Percentiles rank a stretch among this genome's conserved stretches.
These are phyloP conservation scores for Drosophila equinoxialis DNA, from an alignment of 1,140 invertebrate species.

Conservation along the genomic window DNA sequence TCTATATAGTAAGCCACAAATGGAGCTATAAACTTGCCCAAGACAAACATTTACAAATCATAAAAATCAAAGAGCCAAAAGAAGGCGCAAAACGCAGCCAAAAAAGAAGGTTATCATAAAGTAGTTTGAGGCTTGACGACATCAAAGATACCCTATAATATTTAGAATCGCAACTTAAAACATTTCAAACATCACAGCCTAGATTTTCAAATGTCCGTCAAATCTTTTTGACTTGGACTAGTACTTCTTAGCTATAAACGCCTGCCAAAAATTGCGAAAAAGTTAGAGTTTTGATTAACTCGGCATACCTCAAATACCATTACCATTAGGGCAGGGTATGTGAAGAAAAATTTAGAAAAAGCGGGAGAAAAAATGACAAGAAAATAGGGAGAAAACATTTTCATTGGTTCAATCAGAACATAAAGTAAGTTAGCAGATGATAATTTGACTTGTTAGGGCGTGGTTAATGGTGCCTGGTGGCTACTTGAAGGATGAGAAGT, in stretches of 20 bases:
- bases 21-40: conserved; percentile 69
- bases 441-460: conserved; percentile 30
- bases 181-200: too few species aligned
- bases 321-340: too few species aligned
- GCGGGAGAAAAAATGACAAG: background rate
- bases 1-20: conserved; percentile 66
- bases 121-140: background rate
- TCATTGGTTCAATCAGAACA: conserved; percentile 58
- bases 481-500: conserved; percentile 13
- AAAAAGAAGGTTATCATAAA: background rate
- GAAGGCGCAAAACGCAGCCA: conserved; percentile 34
- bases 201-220: too few species aligned
- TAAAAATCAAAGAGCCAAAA: conserved; percentile 51
- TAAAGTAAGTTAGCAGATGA: conserved; percentile 35
- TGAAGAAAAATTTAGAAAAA: background rate
- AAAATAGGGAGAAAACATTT: conserved; percentile 12
- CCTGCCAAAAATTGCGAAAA: too few species aligned
- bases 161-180: too few species aligned
- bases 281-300: too few species aligned
- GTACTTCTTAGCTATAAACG: too few species aligned
- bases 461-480: conserved; percentile 18
- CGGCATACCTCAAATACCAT: background rate
- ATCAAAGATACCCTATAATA: background rate
- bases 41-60: conserved; percentile 76
- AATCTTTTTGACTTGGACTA: too few species aligned